phyloP scores from a whole-genome alignment of 2,797 vertebrate species.

The Apogon hyalosoma region DNA sequence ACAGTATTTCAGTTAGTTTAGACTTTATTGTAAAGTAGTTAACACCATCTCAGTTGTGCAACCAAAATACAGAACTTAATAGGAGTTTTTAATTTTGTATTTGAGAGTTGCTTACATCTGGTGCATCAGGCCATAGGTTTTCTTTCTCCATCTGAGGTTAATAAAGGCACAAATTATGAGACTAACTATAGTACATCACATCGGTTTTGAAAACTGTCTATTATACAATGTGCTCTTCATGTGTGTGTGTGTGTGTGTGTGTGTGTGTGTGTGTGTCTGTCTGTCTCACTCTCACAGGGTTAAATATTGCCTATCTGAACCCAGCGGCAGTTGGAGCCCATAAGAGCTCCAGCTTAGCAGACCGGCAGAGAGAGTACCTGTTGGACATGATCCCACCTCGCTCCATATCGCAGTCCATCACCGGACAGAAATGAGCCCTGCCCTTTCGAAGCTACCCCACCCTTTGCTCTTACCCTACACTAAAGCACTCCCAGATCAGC shows the following conservation, averaged over 20 bases:
- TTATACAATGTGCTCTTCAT: background rate
- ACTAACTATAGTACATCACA: too few species aligned
- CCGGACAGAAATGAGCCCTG: conserved; percentile 89
- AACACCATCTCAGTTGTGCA: too few species aligned
- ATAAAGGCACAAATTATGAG: too few species aligned
- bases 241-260: background rate
- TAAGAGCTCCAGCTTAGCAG: conserved; percentile 93
- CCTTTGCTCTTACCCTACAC: conserved; percentile 45
- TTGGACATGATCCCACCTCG: conserved; percentile 98
- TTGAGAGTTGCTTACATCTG: too few species aligned
- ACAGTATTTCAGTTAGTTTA: too few species aligned
- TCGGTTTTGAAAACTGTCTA: background rate
- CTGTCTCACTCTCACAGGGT: conserved; percentile 78
- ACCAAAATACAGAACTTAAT: too few species aligned
- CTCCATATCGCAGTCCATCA: conserved; percentile 97
- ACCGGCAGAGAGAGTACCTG: conserved; percentile 96
- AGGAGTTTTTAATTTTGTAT: too few species aligned
- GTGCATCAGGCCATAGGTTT: too few species aligned
- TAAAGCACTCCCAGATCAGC: conserved; percentile 70
- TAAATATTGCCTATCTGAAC: conserved; percentile 96
- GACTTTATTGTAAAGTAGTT: too few species aligned
- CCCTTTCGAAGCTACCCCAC: conserved; percentile 44
- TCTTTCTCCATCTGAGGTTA: too few species aligned
- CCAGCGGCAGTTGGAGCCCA: conserved; percentile 90
- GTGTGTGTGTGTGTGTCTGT: background rate